These are phyloP conservation scores for Acrocyrtus sp. DNA, from an alignment of 2,888 invertebrate genomes.

Conservation along the genomic window DNA sequence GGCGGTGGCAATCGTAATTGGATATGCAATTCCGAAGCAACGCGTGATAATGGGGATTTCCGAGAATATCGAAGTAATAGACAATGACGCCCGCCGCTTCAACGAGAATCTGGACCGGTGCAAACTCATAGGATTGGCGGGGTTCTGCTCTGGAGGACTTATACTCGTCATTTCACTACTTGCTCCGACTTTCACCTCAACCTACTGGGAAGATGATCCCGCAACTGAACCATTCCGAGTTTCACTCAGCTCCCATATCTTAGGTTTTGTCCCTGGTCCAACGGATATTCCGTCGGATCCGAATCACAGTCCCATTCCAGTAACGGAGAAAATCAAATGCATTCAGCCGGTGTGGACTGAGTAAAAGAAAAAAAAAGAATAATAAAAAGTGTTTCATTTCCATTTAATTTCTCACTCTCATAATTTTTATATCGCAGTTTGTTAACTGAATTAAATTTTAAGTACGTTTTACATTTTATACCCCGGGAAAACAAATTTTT, in stretches of 20 bases:
- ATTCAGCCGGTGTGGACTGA: slow-evolving; percentile 66
- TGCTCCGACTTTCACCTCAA: slow-evolving; percentile 68
- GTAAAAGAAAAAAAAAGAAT: too few relatives aligned
- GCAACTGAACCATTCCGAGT: slow-evolving; percentile 61
- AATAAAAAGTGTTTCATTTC: too few relatives aligned
- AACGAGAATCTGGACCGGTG: slow-evolving; percentile 67
- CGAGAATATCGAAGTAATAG: slow-evolving; percentile 66
- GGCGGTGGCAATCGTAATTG: slow-evolving; percentile 68
- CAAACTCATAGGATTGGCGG: slow-evolving; percentile 68
- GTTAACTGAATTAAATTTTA: too few relatives aligned
- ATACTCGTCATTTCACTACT: slow-evolving; percentile 67
- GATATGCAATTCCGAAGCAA: slow-evolving; percentile 68
- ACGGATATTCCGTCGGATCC: slow-evolving; percentile 31
- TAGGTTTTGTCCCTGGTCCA: slow-evolving; percentile 17
- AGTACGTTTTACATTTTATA: too few relatives aligned
- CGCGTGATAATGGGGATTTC: slow-evolving; percentile 65
- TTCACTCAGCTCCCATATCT: slow-evolving; percentile 26
- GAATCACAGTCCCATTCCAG: slow-evolving; percentile 62
- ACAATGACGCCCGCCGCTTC: slow-evolving; percentile 67
- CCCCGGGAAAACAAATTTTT: too few relatives aligned
- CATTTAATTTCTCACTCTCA: too few relatives aligned
- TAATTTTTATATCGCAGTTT: too few relatives aligned
- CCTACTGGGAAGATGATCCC: slow-evolving; percentile 66
- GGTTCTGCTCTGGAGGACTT: slow-evolving; percentile 69
- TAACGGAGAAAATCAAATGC: slow-evolving; percentile 63